These are phyloP conservation scores for Ptyas mucosa DNA, from an alignment of 2,113 vertebrate genomes.

Conservation along the genomic window DNA sequence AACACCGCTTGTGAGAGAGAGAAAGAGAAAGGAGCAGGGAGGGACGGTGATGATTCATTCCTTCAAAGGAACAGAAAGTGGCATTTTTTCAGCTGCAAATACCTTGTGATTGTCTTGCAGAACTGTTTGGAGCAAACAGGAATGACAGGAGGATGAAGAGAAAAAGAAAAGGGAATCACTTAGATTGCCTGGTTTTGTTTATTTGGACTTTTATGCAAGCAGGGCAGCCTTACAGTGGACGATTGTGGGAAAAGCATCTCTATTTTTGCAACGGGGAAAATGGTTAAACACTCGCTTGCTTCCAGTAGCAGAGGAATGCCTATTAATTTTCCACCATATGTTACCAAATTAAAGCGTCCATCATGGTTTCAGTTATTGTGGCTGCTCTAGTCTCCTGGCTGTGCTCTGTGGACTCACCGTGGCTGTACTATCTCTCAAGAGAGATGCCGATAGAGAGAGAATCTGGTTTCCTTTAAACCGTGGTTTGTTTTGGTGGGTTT, in stretches of 20 bases:
- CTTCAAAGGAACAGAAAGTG: background rate
- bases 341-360: conserved; percentile 42
- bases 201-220: background rate
- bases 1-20: background rate
- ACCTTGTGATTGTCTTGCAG: rapidly evolving
- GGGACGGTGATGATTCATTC: background rate
- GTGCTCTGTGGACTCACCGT: background rate
- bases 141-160: background rate
- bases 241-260: conserved; percentile 8
- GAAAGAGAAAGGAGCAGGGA: background rate
- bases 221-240: background rate
- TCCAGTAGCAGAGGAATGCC: conserved; percentile 9
- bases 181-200: background rate
- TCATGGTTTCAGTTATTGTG: conserved; percentile 31
- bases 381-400: background rate
- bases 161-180: background rate
- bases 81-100: background rate
- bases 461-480: background rate
- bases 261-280: background rate
- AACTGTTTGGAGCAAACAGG: background rate
- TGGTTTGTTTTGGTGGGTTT: background rate
- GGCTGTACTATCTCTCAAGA: background rate
- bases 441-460: conserved; percentile 19
- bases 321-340: conserved; percentile 51
- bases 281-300: conserved; percentile 40